A percentile compares a stretch with the other conserved stretches of the same genome.
Conservation (phyloP, 2,888 invertebrate genomes). For the Latheticus oryzae region DNA sequence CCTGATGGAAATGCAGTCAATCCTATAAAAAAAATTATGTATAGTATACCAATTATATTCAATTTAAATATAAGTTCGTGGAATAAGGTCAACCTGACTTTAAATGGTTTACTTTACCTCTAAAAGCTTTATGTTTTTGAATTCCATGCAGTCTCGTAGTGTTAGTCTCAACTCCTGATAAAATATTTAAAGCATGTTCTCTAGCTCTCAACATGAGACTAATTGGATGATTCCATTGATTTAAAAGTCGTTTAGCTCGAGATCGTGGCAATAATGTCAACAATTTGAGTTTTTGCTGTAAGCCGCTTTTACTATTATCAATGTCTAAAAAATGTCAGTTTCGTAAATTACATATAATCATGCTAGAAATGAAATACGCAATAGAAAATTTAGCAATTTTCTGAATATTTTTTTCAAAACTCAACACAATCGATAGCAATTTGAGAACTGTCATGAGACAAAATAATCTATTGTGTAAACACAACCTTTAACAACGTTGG, state of each 20-base stretch:
- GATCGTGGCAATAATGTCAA: conserved; percentile 81
- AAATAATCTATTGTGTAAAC: too few species aligned
- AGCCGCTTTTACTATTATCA: conserved; percentile 68
- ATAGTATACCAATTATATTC: too few species aligned
- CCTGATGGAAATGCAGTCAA: conserved; percentile 79
- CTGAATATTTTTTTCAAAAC: too few species aligned
- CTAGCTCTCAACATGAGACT: conserved; percentile 83
- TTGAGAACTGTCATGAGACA: too few species aligned
- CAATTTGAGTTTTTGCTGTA: conserved; percentile 78
- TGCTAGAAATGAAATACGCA: too few species aligned
- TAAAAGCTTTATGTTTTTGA: conserved; percentile 52
- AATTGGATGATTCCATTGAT: conserved; percentile 81
- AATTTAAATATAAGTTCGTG: background rate
- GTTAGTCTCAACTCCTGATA: conserved; percentile 75
- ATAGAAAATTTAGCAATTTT: too few species aligned
- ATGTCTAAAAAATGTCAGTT: conserved; percentile 61
- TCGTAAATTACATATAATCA: background rate
- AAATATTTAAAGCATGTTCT: conserved; percentile 83
- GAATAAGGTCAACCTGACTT: too few species aligned
- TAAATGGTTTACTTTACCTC: too few species aligned
- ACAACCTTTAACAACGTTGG: too few species aligned
- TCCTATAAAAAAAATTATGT: too few species aligned
- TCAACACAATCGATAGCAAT: too few species aligned
- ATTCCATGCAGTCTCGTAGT: conserved; percentile 56
- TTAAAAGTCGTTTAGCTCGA: conserved; percentile 80